phyloP scores from a whole-genome alignment of 2,113 vertebrate species.

The Salvelinus sp. region DNA sequence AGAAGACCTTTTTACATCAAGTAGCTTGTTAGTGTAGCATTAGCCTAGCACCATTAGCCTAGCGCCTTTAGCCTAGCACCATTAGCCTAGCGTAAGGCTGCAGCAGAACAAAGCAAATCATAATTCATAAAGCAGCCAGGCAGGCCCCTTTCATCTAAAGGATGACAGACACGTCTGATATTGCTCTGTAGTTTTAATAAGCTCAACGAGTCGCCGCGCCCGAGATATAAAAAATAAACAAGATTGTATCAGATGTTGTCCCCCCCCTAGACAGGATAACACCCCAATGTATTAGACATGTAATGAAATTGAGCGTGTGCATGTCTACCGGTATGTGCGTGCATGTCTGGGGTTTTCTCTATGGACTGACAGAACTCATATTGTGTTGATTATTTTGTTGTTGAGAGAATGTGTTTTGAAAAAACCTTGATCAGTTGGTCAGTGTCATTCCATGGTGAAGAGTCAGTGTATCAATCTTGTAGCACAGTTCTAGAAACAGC shows the following conservation, averaged over 20 bases:
- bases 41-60: no score
- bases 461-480: neutral
- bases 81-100: no score
- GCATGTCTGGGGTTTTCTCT: neutral
- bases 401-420: no score
- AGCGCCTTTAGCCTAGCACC: no score
- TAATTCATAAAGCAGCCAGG: constrained; percentile 30
- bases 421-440: no score
- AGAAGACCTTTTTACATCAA: no score
- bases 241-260: constrained; percentile 49
- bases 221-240: constrained; percentile 51
- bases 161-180: constrained; percentile 69
- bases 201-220: constrained; percentile 31
- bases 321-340: neutral
- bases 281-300: constrained; percentile 11
- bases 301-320: constrained; percentile 13
- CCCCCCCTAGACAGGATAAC: constrained; percentile 15
- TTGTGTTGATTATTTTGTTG: neutral
- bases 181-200: constrained; percentile 74
- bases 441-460: no score
- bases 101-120: constrained; percentile 24
- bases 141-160: constrained; percentile 30
- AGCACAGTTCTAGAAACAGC: neutral
- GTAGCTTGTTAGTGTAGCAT: no score
- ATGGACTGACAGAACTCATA: neutral